phyloP scores from a whole-genome alignment of 2,113 vertebrate species.

The Nothoprocta pentlandii region DNA sequence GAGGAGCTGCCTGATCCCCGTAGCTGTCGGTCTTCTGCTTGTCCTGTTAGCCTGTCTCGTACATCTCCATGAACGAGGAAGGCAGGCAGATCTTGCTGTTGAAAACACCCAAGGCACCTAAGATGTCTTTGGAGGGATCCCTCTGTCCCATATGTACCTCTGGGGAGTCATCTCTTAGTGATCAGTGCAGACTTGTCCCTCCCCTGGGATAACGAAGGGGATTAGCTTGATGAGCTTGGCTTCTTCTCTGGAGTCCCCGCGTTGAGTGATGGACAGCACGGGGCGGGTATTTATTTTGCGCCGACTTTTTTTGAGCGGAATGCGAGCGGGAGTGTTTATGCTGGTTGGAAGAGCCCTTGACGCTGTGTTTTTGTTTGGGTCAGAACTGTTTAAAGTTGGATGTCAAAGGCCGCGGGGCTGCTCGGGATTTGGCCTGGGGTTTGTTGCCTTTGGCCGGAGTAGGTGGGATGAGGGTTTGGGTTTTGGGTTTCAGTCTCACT shows the following conservation, averaged over 20 bases:
- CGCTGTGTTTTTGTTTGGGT: not conserved
- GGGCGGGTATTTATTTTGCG: not conserved
- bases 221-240: not conserved
- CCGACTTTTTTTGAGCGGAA: not conserved
- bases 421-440: rapidly evolving
- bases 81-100: not conserved
- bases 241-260: rapidly evolving
- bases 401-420: not conserved
- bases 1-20: not conserved
- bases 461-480: not conserved
- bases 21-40: not conserved
- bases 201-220: not conserved
- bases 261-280: rapidly evolving
- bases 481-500: not conserved
- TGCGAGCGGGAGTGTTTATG: not conserved
- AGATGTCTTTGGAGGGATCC: not conserved
- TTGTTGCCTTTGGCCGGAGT: not conserved
- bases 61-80: not conserved
- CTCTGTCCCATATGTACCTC: not conserved
- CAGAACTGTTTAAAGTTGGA: not conserved
- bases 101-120: not conserved
- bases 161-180: not conserved
- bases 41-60: rapidly evolving
- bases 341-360: not conserved
- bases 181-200: not conserved